These are phyloP conservation scores for Silurus glanis DNA, from an alignment of 2,113 vertebrate genomes.

Conservation along the genomic window DNA sequence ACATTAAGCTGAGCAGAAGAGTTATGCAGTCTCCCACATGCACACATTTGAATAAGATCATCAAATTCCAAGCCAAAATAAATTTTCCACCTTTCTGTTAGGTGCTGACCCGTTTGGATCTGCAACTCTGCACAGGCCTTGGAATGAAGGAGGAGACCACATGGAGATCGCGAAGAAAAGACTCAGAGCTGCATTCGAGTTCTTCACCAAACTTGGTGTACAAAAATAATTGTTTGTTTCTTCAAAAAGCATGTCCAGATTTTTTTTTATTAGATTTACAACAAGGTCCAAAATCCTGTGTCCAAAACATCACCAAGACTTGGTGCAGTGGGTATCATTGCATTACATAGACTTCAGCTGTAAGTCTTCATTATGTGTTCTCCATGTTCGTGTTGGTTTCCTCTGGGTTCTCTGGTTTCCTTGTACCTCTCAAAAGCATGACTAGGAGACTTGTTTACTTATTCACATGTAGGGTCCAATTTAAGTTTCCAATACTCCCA, in stretches of 20 bases:
- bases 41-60: neutral
- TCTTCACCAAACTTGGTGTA: slow-evolving; percentile 72
- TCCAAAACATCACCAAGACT: neutral
- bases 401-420: neutral
- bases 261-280: neutral
- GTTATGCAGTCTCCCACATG: neutral
- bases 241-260: neutral
- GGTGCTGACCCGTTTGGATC: slow-evolving; percentile 69
- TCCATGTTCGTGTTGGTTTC: neutral
- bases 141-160: slow-evolving; percentile 60
- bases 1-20: neutral
- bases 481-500: neutral
- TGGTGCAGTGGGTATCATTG: neutral
- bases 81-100: slow-evolving; percentile 22
- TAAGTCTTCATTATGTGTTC: neutral
- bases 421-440: neutral
- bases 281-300: neutral
- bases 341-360: neutral
- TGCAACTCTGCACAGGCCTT: slow-evolving; percentile 60
- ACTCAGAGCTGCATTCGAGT: slow-evolving; percentile 70
- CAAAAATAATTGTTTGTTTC: neutral
- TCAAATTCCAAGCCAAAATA: neutral
- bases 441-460: neutral
- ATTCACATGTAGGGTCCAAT: neutral
- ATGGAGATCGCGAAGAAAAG: slow-evolving; percentile 66